phyloP scores from a whole-genome alignment of 1,140 invertebrate genomes.

The Brachionus plicatilis region DNA sequence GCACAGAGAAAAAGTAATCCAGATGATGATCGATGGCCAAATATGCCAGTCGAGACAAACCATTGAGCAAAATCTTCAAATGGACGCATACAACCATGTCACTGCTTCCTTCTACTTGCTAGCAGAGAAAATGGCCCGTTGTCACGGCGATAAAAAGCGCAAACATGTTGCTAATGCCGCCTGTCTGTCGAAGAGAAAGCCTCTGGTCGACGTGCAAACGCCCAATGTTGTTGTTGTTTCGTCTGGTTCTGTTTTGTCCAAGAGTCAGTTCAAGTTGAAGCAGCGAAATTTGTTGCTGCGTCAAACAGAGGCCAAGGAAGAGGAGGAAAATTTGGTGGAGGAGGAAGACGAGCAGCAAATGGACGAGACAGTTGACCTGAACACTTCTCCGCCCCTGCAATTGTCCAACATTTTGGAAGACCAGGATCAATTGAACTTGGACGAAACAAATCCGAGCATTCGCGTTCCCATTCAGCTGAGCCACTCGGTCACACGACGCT shows the following conservation, averaged over 20 bases:
- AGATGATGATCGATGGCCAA: conserved; percentile 88
- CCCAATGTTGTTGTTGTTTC: neutral
- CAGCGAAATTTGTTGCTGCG: conserved; percentile 5
- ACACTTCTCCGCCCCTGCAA: neutral
- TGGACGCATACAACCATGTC: conserved; percentile 84
- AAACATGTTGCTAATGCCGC: too few species aligned
- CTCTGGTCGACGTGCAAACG: neutral
- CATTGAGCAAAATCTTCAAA: conserved; percentile 64
- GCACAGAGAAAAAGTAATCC: conserved; percentile 68
- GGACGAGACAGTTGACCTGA: neutral
- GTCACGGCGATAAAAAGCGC: neutral
- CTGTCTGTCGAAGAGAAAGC: neutral
- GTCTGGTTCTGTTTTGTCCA: neutral
- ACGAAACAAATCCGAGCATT: neutral
- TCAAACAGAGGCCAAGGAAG: conserved; percentile 20
- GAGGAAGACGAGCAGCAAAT: neutral
- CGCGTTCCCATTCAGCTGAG: neutral
- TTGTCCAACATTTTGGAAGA: too few species aligned
- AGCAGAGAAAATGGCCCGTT: conserved; percentile 63
- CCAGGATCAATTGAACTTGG: neutral
- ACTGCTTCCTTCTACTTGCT: conserved; percentile 96
- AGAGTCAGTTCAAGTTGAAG: neutral
- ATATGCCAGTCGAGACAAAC: conserved; percentile 91
- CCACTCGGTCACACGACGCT: neutral
- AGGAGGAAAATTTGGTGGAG: neutral